These are phyloP conservation scores for Chironomus striatipennis DNA, from an alignment of 1,140 invertebrate genomes.

Conservation along the genomic window DNA sequence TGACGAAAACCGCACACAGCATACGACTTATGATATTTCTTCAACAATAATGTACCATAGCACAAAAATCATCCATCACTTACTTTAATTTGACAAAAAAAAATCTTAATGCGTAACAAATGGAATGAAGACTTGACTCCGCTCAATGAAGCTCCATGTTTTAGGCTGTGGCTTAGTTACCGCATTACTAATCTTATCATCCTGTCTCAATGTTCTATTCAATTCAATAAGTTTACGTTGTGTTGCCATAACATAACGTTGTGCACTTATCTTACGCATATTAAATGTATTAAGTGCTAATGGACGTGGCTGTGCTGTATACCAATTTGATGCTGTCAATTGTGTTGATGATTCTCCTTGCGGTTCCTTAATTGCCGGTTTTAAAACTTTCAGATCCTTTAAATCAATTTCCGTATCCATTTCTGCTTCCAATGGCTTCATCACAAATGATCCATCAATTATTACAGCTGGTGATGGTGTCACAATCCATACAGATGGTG, in stretches of 20 bases:
- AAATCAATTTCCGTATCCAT: constrained; percentile 8
- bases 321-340: not conserved
- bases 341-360: not conserved
- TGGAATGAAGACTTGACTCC: constrained; percentile 5
- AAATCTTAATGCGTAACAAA: not conserved
- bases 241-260: not conserved
- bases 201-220: not conserved
- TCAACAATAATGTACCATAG: too few species aligned
- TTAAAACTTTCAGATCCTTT: constrained; percentile 1
- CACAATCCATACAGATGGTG: not conserved
- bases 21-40: too few species aligned
- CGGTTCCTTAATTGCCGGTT: not conserved
- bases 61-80: too few species aligned
- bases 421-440: not conserved
- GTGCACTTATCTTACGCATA: not conserved
- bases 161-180: not conserved
- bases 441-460: not conserved
- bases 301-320: constrained; percentile 1
- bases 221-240: constrained; percentile 5
- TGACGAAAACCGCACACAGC: too few species aligned
- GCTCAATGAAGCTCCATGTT: not conserved
- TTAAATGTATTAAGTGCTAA: not conserved
- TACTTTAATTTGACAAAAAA: not conserved
- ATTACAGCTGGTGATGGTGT: not conserved
- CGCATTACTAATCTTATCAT: not conserved